phyloP scores from a whole-genome alignment of 2,113 vertebrate genomes.

The Triplophysa tibetana region DNA sequence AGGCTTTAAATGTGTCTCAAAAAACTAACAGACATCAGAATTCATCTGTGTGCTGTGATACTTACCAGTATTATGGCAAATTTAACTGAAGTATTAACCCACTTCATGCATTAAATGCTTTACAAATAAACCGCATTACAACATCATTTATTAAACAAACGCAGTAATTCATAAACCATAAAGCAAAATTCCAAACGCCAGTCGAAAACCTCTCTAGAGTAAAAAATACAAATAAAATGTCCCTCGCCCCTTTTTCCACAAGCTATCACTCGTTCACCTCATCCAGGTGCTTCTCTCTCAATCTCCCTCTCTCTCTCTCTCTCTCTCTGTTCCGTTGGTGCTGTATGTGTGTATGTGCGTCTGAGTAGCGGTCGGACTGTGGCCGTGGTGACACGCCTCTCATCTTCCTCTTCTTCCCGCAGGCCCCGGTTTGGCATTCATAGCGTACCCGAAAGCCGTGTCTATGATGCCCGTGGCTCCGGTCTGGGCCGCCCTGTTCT shows the following conservation, averaged over 20 bases:
- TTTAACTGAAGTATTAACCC: not conserved
- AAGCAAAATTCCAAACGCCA: not conserved
- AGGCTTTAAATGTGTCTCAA: constrained; percentile 40
- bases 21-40: constrained; percentile 6
- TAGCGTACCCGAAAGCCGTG: constrained; percentile 79
- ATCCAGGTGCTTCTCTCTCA: constrained; percentile 53
- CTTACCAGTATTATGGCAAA: constrained; percentile 20
- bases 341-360: constrained; percentile 52
- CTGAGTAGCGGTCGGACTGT: constrained; percentile 31
- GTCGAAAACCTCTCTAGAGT: constrained; percentile 30
- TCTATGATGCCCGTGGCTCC: constrained; percentile 80
- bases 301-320: constrained; percentile 36
- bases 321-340: constrained; percentile 51
- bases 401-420: constrained; percentile 37
- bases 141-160: not conserved
- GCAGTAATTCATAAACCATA: not conserved
- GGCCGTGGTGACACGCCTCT: constrained; percentile 40
- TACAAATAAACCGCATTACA: not conserved
- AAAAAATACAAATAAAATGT: constrained; percentile 17
- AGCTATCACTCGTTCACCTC: constrained; percentile 42
- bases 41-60: constrained; percentile 27
- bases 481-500: constrained; percentile 80
- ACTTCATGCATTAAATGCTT: not conserved
- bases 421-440: constrained; percentile 82
- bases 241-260: constrained; percentile 22